These are phyloP conservation scores for Eumacrocentrus americanus DNA, from an alignment of 2,888 invertebrate genomes.

Conservation along the genomic window DNA sequence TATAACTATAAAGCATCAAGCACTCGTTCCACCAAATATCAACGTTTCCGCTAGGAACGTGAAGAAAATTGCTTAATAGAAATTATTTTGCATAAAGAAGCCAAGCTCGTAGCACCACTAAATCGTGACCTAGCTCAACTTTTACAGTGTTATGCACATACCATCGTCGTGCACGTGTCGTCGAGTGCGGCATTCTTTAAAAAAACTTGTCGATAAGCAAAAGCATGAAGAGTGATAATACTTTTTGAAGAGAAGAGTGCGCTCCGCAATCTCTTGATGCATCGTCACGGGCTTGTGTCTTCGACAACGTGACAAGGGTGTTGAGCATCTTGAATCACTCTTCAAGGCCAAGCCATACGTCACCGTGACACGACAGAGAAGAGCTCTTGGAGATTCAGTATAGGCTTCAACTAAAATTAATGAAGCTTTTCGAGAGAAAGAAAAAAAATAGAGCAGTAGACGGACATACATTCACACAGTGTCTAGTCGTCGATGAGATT, in stretches of 20 bases:
- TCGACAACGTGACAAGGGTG: conserved; percentile 15
- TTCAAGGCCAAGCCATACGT: neutral
- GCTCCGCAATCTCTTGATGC: conserved; percentile 20
- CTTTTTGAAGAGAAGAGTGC: neutral
- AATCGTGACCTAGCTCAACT: conserved; percentile 6
- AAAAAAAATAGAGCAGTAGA: too few species aligned
- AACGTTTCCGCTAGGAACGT: too few species aligned
- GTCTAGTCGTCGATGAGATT: too few species aligned
- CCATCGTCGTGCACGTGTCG: neutral
- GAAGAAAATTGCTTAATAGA: neutral
- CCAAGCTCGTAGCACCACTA: neutral
- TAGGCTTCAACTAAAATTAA: too few species aligned
- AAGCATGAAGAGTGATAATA: neutral
- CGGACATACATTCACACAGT: too few species aligned
- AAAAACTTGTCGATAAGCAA: conserved; percentile 12
- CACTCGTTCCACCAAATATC: too few species aligned
- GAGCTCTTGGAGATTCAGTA: too few species aligned
- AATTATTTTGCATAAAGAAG: neutral
- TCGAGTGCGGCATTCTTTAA: conserved; percentile 2
- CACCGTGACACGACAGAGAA: too few species aligned
- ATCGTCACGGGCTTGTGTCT: conserved; percentile 16
- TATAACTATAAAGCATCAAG: too few species aligned
- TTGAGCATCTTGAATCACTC: neutral
- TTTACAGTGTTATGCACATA: neutral
- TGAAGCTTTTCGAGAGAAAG: too few species aligned